Conservation (phyloP, 2,888 invertebrate genomes). For the Lepidocyrtoides sp. region DNA sequence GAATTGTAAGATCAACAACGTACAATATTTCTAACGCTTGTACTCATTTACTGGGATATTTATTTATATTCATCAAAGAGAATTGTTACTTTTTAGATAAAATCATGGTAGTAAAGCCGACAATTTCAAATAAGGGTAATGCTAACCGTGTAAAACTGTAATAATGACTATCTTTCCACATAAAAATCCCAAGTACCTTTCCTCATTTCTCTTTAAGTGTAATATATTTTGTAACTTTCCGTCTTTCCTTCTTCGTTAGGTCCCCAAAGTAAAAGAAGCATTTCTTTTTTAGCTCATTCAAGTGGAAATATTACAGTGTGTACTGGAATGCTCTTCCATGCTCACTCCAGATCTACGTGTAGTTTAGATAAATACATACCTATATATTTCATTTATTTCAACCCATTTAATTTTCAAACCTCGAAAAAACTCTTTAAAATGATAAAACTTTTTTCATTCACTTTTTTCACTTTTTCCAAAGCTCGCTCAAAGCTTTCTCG, state of each 20-base stretch:
- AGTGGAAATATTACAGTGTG: slow-evolving; percentile 46
- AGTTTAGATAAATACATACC: slow-evolving; percentile 35
- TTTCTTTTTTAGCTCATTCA: slow-evolving; percentile 43
- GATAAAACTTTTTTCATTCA: slow-evolving; percentile 27
- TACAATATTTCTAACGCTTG: too few species aligned
- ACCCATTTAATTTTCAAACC: slow-evolving; percentile 60
- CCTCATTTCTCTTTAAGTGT: not conserved
- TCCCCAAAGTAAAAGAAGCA: slow-evolving; percentile 40
- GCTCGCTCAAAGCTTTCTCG: not conserved
- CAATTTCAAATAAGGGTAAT: too few species aligned
- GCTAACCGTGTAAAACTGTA: too few species aligned
- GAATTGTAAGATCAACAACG: too few species aligned
- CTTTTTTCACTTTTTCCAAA: not conserved
- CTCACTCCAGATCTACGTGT: not conserved
- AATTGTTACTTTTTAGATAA: too few species aligned
- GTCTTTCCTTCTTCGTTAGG: not conserved
- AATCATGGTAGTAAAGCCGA: too few species aligned
- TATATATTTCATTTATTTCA: slow-evolving; percentile 67
- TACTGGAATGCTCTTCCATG: not conserved
- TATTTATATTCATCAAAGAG: too few species aligned
- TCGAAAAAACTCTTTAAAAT: slow-evolving; percentile 54
- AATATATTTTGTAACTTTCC: slow-evolving; percentile 8
- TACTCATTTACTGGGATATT: too few species aligned
- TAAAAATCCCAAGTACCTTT: not conserved
- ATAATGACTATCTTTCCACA: too few species aligned